Conservation (phyloP, 64 coral and sea anemone genomes). For the Stichodactyla helianthus region DNA sequence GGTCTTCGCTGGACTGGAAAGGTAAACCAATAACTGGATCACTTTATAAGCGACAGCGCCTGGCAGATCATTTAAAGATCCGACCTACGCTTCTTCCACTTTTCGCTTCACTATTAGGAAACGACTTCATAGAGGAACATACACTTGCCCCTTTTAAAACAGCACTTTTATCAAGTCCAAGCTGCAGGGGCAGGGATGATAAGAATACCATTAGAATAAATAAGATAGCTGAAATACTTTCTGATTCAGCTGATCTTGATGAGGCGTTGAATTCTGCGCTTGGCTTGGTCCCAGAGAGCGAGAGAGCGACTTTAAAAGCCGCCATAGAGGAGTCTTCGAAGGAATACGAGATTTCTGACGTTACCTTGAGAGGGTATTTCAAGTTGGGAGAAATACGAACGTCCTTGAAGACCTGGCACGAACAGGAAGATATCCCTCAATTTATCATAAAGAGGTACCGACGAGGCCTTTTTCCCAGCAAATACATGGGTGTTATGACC, state of each 20-base stretch:
- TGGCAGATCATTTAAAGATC: slow-evolving; percentile 60
- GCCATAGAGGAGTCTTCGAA: slow-evolving; percentile 37
- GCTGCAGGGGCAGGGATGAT: background rate
- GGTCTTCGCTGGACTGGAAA: slow-evolving; percentile 32
- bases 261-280: slow-evolving; percentile 46
- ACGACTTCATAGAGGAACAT: slow-evolving; percentile 51
- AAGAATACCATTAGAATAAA: background rate
- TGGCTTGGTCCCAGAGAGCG: background rate
- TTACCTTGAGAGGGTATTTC: slow-evolving; percentile 33
- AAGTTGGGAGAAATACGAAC: slow-evolving; percentile 19
- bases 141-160: slow-evolving; percentile 46
- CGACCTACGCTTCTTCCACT: slow-evolving; percentile 46
- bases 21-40: slow-evolving; percentile 25
- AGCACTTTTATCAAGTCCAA: background rate
- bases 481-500: slow-evolving; percentile 36
- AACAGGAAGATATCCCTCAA: background rate
- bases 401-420: background rate
- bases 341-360: slow-evolving; percentile 39
- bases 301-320: slow-evolving; percentile 12
- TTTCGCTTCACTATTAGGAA: slow-evolving; percentile 71
- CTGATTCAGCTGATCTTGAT: slow-evolving; percentile 6
- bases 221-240: slow-evolving; percentile 28
- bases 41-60: slow-evolving; percentile 36
- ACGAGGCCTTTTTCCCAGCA: slow-evolving; percentile 37
- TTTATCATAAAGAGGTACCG: slow-evolving; percentile 46